Evolutionary conservation across 2,888 invertebrate species (phyloP).

Genomic region (Heliconius ismenius): DNA sequence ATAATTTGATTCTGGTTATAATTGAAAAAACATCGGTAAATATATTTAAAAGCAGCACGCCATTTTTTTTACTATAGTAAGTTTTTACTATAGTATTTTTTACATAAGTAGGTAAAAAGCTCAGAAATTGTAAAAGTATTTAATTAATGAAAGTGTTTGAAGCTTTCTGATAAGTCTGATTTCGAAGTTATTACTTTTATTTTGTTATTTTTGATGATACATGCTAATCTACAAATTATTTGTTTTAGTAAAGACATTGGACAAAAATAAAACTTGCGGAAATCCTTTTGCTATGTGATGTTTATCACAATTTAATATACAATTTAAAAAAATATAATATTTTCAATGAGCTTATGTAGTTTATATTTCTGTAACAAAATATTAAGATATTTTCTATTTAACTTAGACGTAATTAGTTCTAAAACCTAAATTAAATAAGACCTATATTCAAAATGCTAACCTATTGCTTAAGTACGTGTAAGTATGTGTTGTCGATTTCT

Average conservation of each 20-base stretch:
- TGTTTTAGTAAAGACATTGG: neutral
- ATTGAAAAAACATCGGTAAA: neutral
- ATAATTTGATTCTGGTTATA: neutral
- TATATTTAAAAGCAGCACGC: neutral
- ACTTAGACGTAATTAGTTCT: too few relatives aligned
- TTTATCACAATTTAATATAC: neutral
- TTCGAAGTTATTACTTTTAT: neutral
- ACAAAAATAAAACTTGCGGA: slow-evolving; percentile 9
- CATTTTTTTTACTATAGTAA: neutral
- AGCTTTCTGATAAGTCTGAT: neutral
- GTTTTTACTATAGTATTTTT: too few relatives aligned
- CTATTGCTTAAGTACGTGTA: neutral
- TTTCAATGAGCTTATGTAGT: neutral
- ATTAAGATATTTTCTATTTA: too few relatives aligned
- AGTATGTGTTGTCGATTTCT: neutral
- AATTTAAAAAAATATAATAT: neutral
- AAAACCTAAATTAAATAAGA: too few relatives aligned
- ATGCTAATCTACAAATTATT: neutral
- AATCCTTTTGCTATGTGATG: slow-evolving; percentile 9
- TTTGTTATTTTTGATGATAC: neutral
- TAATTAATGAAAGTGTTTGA: neutral
- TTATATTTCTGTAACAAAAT: neutral
- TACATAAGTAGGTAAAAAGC: neutral
- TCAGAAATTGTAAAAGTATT: neutral
- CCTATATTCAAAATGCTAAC: neutral